Evolutionary conservation across 2,797 vertebrate species (phyloP).

Genomic region (Rhinatrema bivittatum): DNA sequence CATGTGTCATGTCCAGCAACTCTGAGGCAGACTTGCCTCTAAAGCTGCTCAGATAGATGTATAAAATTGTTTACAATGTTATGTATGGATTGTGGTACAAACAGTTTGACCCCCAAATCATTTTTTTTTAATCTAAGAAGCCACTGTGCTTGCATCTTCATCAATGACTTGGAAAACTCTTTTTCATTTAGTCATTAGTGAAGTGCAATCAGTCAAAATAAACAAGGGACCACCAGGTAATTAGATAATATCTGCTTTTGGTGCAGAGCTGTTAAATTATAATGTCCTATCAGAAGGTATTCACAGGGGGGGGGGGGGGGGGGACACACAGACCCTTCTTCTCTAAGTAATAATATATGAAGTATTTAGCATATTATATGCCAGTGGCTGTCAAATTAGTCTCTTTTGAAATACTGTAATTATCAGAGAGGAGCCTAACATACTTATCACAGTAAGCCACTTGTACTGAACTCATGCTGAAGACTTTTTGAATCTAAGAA

Average conservation of each 20-base stretch:
- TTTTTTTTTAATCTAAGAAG: too few relatives aligned
- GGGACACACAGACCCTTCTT: constrained; percentile 13
- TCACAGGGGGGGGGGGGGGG: constrained; percentile 17
- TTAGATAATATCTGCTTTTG: constrained; percentile 27
- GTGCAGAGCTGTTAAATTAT: constrained; percentile 25
- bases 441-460: constrained; percentile 55
- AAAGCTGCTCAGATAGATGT: too few relatives aligned
- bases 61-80: too few relatives aligned
- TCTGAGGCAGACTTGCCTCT: too few relatives aligned
- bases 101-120: too few relatives aligned
- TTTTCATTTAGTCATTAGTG: not conserved
- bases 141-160: not conserved
- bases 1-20: too few relatives aligned
- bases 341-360: constrained; percentile 19
- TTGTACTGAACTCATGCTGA: constrained; percentile 37
- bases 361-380: constrained; percentile 52
- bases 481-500: constrained; percentile 21
- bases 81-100: too few relatives aligned
- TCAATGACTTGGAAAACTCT: not conserved
- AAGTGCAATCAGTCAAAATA: constrained; percentile 17
- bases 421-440: constrained; percentile 64
- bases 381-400: constrained; percentile 60
- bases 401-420: constrained; percentile 68
- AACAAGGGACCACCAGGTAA: constrained; percentile 17
- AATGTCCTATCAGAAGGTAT: constrained; percentile 24